These are phyloP conservation scores for Charina bottae DNA, from an alignment of 2,113 vertebrate species.

Conservation along the genomic window DNA sequence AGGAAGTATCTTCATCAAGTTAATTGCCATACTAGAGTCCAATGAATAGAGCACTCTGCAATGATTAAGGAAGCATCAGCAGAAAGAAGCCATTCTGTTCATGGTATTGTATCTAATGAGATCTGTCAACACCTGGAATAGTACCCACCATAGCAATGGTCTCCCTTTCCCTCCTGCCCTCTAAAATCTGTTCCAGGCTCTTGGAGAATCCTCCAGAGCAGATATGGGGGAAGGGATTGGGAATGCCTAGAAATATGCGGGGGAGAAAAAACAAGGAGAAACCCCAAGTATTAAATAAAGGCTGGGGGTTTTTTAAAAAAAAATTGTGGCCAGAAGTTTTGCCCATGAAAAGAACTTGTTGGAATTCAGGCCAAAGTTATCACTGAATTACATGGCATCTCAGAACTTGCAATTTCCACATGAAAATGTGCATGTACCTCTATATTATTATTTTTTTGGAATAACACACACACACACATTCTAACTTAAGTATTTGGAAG, in stretches of 20 bases:
- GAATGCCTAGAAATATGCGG: neutral
- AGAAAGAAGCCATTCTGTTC: neutral
- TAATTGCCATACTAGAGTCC: conserved; percentile 49
- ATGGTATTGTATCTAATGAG: neutral
- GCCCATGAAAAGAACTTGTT: neutral
- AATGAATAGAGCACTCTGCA: conserved; percentile 52
- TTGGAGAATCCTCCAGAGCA: neutral
- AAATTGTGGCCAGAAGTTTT: neutral
- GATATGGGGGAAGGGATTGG: neutral
- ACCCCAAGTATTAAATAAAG: neutral
- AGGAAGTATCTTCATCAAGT: conserved; percentile 34
- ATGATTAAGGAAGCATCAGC: conserved; percentile 51
- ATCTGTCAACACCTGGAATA: neutral
- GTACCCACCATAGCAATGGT: neutral
- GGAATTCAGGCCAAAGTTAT: neutral
- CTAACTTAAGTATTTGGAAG: conserved; percentile 10
- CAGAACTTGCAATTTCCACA: neutral
- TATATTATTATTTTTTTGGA: neutral
- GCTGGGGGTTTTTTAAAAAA: neutral
- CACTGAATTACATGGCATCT: neutral
- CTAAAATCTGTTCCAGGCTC: neutral
- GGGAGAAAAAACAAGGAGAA: neutral
- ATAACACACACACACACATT: conserved; percentile 15
- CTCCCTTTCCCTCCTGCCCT: neutral
- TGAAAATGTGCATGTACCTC: neutral